phyloP scores from a whole-genome alignment of 2,113 vertebrate species.

The Saguinus imperator region DNA sequence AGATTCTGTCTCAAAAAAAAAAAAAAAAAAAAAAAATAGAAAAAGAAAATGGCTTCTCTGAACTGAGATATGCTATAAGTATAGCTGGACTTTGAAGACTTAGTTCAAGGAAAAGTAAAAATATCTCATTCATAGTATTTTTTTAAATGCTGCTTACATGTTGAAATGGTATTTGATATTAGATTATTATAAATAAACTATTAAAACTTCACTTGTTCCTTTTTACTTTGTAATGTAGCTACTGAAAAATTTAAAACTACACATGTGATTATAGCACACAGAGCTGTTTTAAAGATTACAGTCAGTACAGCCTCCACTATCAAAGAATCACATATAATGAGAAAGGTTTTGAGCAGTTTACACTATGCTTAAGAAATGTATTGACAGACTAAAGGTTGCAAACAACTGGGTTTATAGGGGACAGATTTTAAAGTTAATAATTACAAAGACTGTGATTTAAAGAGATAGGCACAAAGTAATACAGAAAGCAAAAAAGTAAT shows the following conservation, averaged over 20 bases:
- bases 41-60: neutral
- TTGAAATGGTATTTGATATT: neutral
- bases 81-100: conserved; percentile 1
- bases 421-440: neutral
- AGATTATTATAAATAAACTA: neutral
- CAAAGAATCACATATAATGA: neutral
- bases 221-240: neutral
- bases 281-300: neutral
- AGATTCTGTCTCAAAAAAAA: too few relatives aligned
- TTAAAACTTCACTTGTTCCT: neutral
- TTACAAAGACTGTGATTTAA: conserved; percentile 34
- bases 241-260: conserved; percentile 3
- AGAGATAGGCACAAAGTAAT: neutral
- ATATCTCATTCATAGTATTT: neutral
- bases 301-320: neutral
- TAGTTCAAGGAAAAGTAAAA: neutral
- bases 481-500: neutral
- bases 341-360: neutral
- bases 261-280: neutral
- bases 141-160: neutral
- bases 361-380: conserved; percentile 29
- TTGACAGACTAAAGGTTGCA: conserved; percentile 38
- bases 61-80: neutral
- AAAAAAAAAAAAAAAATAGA: too few relatives aligned
- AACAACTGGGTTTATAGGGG: neutral